A percentile compares a stretch with the other conserved stretches of the same genome.
These are phyloP conservation scores for Thyatira batis DNA, from an alignment of 2,888 invertebrate species.

Conservation along the genomic window DNA sequence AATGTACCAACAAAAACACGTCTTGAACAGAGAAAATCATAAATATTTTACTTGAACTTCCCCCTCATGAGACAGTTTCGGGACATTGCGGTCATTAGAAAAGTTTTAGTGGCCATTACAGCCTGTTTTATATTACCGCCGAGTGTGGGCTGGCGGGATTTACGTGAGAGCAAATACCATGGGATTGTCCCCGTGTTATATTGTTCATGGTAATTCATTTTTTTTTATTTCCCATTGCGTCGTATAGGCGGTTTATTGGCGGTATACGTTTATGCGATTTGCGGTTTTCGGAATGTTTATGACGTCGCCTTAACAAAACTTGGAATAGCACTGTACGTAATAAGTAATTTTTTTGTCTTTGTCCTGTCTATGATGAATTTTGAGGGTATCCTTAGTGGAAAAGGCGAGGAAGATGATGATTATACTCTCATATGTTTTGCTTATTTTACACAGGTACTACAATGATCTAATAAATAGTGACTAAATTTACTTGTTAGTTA, in stretches of 20 bases:
- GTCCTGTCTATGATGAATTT: too few species aligned
- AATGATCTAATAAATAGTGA: too few species aligned
- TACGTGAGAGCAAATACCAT: slow-evolving; percentile 37
- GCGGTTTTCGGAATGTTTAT: neutral
- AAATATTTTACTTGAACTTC: slow-evolving; percentile 65
- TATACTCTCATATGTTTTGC: too few species aligned
- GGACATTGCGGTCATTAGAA: slow-evolving; percentile 69
- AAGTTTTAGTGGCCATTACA: slow-evolving; percentile 73
- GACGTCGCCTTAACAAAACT: too few species aligned
- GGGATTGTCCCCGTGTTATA: slow-evolving; percentile 23
- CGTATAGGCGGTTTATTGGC: slow-evolving; percentile 5
- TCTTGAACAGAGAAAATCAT: slow-evolving; percentile 48
- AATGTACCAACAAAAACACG: slow-evolving; percentile 41
- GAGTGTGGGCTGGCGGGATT: slow-evolving; percentile 44
- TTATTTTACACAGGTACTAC: too few species aligned
- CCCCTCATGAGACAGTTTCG: slow-evolving; percentile 67
- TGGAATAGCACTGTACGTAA: too few species aligned
- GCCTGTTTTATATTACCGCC: slow-evolving; percentile 64
- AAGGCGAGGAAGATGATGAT: too few species aligned
- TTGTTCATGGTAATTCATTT: slow-evolving; percentile 6
- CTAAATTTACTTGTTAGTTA: too few species aligned
- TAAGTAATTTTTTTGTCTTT: too few species aligned
- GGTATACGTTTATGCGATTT: neutral
- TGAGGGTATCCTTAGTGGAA: too few species aligned
- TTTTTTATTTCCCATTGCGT: slow-evolving; percentile 3